Base-by-base conservation (phyloP, 37 sponge, comb jelly and placozoan genomes). In the Ianthella basta region DNA sequence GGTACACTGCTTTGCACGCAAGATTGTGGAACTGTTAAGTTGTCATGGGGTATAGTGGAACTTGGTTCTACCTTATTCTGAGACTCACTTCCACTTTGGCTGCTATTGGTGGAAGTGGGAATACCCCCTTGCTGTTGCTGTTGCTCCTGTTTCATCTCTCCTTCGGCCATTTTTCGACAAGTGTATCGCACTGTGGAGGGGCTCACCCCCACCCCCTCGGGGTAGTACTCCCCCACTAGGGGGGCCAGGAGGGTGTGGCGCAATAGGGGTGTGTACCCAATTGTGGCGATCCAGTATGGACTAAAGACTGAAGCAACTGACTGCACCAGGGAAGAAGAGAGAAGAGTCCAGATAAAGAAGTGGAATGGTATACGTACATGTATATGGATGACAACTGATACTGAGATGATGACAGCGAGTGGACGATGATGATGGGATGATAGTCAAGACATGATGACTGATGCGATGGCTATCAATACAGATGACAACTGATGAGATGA, bases 201-300 rank as follows among this genome's bases (percentile, higher is more conserved):
- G 55, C 93, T 92, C 41, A 93, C 90, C 13, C 94, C 94, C 44
- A 93, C 94, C 44, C 94, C 94, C 59, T 91, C 89, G 2, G 89
- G 92, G 53, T 84, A 86, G 73, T 95, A 95, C 67, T 92, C 92
- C 23, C 74, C 78, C 23, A 95, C 90, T 37, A 95, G 81, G 0
- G 90, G 80, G 44, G 90, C 86, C 40, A 92, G 86, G 59, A 86
- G 73, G 55, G 86, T 85, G 88, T 88, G 75, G 25, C 91, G 82
- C 32, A 95, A 82, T 4, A 95, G 86, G 24, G 96, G 96, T 4
- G 85, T 86, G 69, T 92, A 89, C 21, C 89, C 83, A 27, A 95
- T 54, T 5, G 85, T 83, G 83, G 67, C 83, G 33, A 92, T 78
- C 96, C 96, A 95, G 30, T 80, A 81, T 0, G 87, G 80, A 38